Percentiles rank a stretch among this genome's conserved stretches.
phyloP scores from a whole-genome alignment of 2,888 invertebrate species.

The Drosophila putrida region DNA sequence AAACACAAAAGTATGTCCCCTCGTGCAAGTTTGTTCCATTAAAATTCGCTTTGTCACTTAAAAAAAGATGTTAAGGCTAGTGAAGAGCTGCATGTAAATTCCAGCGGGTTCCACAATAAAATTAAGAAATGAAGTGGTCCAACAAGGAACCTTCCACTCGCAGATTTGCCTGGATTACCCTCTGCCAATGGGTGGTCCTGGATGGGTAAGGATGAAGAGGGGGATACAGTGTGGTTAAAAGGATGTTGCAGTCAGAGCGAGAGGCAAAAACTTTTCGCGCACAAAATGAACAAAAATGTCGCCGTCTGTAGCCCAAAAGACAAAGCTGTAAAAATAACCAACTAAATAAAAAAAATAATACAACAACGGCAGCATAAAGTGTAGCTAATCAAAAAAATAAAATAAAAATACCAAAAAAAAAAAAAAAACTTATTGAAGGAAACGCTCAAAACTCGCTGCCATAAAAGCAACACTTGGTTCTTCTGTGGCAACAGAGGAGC shows the following conservation, averaged over 20 bases:
- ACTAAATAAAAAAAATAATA: conserved; percentile 27
- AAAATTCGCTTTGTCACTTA: conserved; percentile 44
- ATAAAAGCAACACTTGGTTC: conserved; percentile 65
- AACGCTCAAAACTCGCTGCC: conserved; percentile 34
- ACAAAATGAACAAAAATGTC: conserved; percentile 42
- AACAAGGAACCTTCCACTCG: conserved; percentile 18
- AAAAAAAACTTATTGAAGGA: conserved; percentile 33
- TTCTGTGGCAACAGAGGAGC: not conserved
- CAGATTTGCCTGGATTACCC: conserved; percentile 22
- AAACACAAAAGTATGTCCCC: conserved; percentile 13
- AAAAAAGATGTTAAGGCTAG: conserved; percentile 24
- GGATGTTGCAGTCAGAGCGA: conserved; percentile 1
- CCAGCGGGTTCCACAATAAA: conserved; percentile 50
- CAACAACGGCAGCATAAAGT: conserved; percentile 41
- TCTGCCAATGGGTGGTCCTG: not conserved
- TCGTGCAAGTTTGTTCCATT: conserved; percentile 27
- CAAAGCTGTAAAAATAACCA: conserved; percentile 46
- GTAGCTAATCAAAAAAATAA: conserved; percentile 63
- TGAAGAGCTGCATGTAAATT: conserved; percentile 48
- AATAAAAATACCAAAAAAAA: conserved; percentile 44
- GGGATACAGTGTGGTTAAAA: not conserved
- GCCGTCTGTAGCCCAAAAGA: conserved; percentile 32
- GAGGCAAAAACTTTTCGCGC: conserved; percentile 40
- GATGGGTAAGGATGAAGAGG: not conserved
- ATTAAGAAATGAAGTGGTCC: conserved; percentile 57